Evolutionary conservation across 2,888 invertebrate species (phyloP).

Genomic region (Sylvicola fuscatus): DNA sequence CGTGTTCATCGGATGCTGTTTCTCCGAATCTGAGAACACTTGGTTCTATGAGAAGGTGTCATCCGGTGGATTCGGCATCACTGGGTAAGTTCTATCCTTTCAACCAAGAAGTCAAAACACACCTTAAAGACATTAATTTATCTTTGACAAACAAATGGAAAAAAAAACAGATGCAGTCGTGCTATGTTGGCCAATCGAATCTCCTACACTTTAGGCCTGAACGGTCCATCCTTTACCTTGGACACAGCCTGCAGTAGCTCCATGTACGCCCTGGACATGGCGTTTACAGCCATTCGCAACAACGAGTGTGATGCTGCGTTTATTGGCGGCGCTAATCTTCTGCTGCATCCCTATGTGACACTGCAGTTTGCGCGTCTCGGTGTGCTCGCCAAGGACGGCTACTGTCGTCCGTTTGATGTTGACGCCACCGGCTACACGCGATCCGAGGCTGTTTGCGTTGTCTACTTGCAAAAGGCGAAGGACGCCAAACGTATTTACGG

Average conservation of each 20-base stretch:
- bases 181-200: slow-evolving; percentile 85
- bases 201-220: slow-evolving; percentile 70
- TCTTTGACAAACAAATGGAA: too few species aligned
- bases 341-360: slow-evolving; percentile 71
- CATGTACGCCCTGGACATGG: slow-evolving; percentile 67
- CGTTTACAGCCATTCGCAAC: slow-evolving; percentile 50
- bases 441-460: slow-evolving; percentile 53
- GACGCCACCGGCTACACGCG: slow-evolving; percentile 63
- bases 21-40: slow-evolving; percentile 50
- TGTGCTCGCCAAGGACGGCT: slow-evolving; percentile 64
- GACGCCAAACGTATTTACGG: slow-evolving; percentile 47
- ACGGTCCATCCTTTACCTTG: slow-evolving; percentile 71
- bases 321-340: slow-evolving; percentile 71
- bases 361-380: slow-evolving; percentile 66
- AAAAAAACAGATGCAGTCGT: slow-evolving; percentile 46
- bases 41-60: slow-evolving; percentile 45
- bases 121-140: too few species aligned
- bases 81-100: slow-evolving; percentile 16
- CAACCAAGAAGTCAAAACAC: too few species aligned
- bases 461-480: slow-evolving; percentile 50
- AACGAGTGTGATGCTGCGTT: slow-evolving; percentile 78
- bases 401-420: slow-evolving; percentile 80
- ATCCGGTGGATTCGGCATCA: slow-evolving; percentile 26
- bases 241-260: slow-evolving; percentile 96
- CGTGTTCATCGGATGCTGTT: slow-evolving; percentile 51